Percentiles rank a stretch among this genome's conserved stretches.
These are phyloP conservation scores for Cotesia typhae DNA, from an alignment of 1,140 invertebrate species.

Conservation along the genomic window DNA sequence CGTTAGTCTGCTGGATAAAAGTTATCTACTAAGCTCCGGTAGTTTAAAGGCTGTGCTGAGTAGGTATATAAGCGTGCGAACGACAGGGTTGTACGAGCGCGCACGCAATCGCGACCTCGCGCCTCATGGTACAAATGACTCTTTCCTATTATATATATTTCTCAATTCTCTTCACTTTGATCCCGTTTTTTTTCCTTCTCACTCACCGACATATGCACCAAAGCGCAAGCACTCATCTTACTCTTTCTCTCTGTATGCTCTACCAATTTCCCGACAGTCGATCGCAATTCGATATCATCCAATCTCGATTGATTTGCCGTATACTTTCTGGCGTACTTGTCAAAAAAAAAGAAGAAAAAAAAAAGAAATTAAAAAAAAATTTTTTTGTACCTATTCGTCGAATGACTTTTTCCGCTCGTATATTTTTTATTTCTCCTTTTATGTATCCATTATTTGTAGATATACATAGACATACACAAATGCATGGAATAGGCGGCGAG, in stretches of 20 bases:
- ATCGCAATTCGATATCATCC: conserved; percentile 48
- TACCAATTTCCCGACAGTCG: conserved; percentile 21
- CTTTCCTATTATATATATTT: conserved; percentile 45
- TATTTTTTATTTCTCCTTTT: no score
- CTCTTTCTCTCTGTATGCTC: neutral
- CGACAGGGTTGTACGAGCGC: conserved; percentile 54
- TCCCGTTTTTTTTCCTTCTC: conserved; percentile 17
- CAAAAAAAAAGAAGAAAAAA: conserved; percentile 10
- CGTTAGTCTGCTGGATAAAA: conserved; percentile 52
- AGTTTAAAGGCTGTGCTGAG: conserved; percentile 49
- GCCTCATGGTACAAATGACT: conserved; percentile 63
- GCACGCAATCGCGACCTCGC: conserved; percentile 62
- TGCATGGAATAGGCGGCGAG: neutral
- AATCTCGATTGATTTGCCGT: conserved; percentile 24
- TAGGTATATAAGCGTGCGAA: conserved; percentile 54
- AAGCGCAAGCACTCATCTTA: neutral
- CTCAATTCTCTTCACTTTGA: conserved; percentile 41
- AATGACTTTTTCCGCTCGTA: neutral
- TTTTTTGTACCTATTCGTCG: conserved; percentile 1
- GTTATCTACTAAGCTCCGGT: conserved; percentile 51
- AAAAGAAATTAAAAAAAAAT: conserved; percentile 6
- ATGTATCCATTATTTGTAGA: no score
- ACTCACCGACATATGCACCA: neutral
- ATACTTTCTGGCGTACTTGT: neutral
- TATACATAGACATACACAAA: no score